Base-by-base conservation (phyloP, 2,888 invertebrate genomes). In the Pseudoips prasinana region DNA sequence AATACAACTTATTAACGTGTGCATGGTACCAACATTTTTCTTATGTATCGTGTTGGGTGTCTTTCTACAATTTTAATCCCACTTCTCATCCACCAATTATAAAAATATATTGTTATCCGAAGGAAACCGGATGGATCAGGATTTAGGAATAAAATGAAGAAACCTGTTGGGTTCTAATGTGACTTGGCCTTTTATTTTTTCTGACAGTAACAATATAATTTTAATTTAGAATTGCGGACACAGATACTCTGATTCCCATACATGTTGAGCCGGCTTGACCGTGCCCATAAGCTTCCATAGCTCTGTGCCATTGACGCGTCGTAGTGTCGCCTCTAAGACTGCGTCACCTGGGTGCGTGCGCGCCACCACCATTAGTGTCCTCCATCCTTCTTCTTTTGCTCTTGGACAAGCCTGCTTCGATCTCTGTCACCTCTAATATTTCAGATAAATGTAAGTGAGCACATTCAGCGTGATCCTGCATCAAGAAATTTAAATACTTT, bases 161-260 rank as follows among this genome's bases (percentile, higher is more conserved):
- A n/a, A n/a, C n/a, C n/a, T n/a, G n/a, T n/a, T n/a, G n/a, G n/a
- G n/a, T n/a, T n/a, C n/a, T n/a, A n/a, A n/a, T n/a, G n/a, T n/a
- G n/a, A n/a, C n/a, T n/a, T n/a, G n/a, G n/a, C n/a, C n/a, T n/a
- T n/a, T n/a, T n/a, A n/a, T n/a, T n/a, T n/a, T n/a, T n/a, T n/a
- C n/a, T n/a, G n/a, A 14, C 95, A 95, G 70, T 91, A 95, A 79
- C 95, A 95, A 69, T 94, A 95, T 41, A 95, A 88, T 66, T 94
- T 94, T 43, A 95, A 85, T 52, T 91, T 90, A 61, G 92, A 92
- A 61, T 95, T 92, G 42, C 93, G 91, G 27, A 95, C 90, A 68
- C 95, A 95, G 51, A 87, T 90, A 74, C 94, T 94, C 73, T 95
- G 95, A 29, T 91, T 90, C 7, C 94, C 94, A 64, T 95, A 95